Evolutionary conservation across 2,888 invertebrate genomes (phyloP).

Genomic region (Meteorus cinctellus): DNA sequence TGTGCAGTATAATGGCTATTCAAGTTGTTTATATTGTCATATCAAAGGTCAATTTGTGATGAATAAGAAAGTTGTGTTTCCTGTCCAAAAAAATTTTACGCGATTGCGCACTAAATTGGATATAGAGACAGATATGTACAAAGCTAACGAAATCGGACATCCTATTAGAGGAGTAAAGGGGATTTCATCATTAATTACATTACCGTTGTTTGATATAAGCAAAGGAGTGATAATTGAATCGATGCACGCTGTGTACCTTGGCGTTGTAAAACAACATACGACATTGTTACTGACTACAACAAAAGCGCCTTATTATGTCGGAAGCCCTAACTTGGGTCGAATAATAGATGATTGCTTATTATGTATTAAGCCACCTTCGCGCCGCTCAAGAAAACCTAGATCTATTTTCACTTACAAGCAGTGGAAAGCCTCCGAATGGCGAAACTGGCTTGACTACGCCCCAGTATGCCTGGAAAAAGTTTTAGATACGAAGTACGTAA

Average conservation of each 20-base stretch:
- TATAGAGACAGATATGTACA: background rate
- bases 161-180: background rate
- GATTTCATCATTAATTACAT: too few species aligned
- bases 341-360: slow-evolving; percentile 11
- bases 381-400: slow-evolving; percentile 4
- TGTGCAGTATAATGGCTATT: too few species aligned
- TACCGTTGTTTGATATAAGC: background rate
- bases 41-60: slow-evolving; percentile 15
- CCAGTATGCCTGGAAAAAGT: too few species aligned
- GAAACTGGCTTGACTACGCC: too few species aligned
- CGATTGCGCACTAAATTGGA: background rate
- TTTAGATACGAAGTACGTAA: too few species aligned
- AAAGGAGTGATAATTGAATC: slow-evolving; percentile 34
- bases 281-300: slow-evolving; percentile 17
- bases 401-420: background rate
- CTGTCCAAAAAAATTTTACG: background rate
- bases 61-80: background rate
- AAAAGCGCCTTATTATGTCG: slow-evolving; percentile 36
- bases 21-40: slow-evolving; percentile 47
- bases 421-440: too few species aligned
- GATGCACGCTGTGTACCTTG: slow-evolving; percentile 39
- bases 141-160: background rate
- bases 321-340: background rate
- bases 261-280: slow-evolving; percentile 39
- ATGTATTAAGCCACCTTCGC: background rate